phyloP scores from a whole-genome alignment of 2,113 vertebrate species.

The Pimephales promelas region DNA sequence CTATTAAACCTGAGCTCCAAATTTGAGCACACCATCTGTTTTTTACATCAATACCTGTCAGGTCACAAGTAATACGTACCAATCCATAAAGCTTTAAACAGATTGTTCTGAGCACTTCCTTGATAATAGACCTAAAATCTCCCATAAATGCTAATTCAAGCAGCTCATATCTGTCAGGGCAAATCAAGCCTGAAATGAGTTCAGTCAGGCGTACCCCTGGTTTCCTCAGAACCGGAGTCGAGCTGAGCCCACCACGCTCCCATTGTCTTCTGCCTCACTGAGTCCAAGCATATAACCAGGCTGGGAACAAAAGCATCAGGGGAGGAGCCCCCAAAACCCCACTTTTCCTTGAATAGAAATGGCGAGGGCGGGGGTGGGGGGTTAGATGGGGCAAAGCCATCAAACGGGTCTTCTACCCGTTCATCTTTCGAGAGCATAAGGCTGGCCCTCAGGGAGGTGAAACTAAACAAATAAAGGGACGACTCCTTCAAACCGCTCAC shows the following conservation, averaged over 20 bases:
- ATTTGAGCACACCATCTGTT: slow-evolving; percentile 41
- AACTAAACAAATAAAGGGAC: slow-evolving; percentile 54
- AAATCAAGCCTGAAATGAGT: slow-evolving; percentile 72
- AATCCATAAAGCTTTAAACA: slow-evolving; percentile 49
- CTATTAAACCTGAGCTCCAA: not conserved
- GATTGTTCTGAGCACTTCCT: slow-evolving; percentile 58
- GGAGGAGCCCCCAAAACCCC: slow-evolving; percentile 40
- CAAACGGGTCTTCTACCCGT: slow-evolving; percentile 44
- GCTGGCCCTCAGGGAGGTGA: slow-evolving; percentile 46
- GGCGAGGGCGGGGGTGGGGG: not conserved
- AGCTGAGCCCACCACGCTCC: slow-evolving; percentile 50
- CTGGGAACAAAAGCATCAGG: slow-evolving; percentile 55
- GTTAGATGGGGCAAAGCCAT: slow-evolving; percentile 45
- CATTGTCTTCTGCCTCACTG: slow-evolving; percentile 63
- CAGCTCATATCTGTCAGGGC: slow-evolving; percentile 67
- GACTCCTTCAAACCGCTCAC: slow-evolving; percentile 8
- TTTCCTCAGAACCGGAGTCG: slow-evolving; percentile 47
- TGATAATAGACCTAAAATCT: slow-evolving; percentile 66
- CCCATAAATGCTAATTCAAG: slow-evolving; percentile 64
- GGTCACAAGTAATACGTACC: slow-evolving; percentile 21
- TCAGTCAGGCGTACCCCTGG: slow-evolving; percentile 58
- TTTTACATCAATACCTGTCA: slow-evolving; percentile 52
- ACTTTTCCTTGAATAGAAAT: slow-evolving; percentile 49
- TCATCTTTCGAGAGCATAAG: slow-evolving; percentile 41
- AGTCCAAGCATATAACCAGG: slow-evolving; percentile 59